These are phyloP conservation scores for Sinocyclocheilus anophthalmus DNA, from an alignment of 2,113 vertebrate species.

Conservation along the genomic window DNA sequence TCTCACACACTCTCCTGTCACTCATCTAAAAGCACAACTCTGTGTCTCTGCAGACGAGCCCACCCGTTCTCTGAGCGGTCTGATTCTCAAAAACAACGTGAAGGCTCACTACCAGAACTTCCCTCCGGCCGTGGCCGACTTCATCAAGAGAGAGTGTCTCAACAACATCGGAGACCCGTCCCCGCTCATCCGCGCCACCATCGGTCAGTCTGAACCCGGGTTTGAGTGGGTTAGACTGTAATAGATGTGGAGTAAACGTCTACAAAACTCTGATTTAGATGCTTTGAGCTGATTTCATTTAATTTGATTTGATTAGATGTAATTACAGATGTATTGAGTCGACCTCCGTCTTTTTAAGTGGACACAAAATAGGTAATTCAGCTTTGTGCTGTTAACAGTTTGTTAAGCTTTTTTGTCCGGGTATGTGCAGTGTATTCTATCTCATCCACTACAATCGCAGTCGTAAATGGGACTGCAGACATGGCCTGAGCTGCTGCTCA, in stretches of 20 bases:
- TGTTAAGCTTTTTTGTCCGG: too few species aligned
- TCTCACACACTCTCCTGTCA: not conserved
- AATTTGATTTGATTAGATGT: not conserved
- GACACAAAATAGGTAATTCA: not conserved
- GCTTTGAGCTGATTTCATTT: not conserved
- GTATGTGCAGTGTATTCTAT: too few species aligned
- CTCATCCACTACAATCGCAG: too few species aligned
- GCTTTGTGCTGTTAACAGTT: not conserved
- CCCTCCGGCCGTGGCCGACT: constrained; percentile 88
- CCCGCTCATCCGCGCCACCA: constrained; percentile 91
- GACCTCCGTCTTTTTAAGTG: too few species aligned
- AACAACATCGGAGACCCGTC: constrained; percentile 94
- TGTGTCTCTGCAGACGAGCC: constrained; percentile 82
- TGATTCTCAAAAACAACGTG: constrained; percentile 95
- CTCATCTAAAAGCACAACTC: not conserved
- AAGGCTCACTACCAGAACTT: constrained; percentile 97
- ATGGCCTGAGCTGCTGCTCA: too few species aligned
- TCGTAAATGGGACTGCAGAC: too few species aligned
- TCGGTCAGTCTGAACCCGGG: constrained; percentile 76
- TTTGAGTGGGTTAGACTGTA: not conserved
- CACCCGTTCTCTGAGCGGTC: constrained; percentile 91
- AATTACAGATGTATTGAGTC: not conserved
- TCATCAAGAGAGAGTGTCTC: constrained; percentile 95
- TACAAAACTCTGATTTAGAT: not conserved
- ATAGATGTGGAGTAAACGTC: not conserved